A percentile compares a stretch with the other conserved stretches of the same genome.
These are phyloP conservation scores for Danionella cerebrum DNA, from an alignment of 2,113 vertebrate genomes.

Conservation along the genomic window DNA sequence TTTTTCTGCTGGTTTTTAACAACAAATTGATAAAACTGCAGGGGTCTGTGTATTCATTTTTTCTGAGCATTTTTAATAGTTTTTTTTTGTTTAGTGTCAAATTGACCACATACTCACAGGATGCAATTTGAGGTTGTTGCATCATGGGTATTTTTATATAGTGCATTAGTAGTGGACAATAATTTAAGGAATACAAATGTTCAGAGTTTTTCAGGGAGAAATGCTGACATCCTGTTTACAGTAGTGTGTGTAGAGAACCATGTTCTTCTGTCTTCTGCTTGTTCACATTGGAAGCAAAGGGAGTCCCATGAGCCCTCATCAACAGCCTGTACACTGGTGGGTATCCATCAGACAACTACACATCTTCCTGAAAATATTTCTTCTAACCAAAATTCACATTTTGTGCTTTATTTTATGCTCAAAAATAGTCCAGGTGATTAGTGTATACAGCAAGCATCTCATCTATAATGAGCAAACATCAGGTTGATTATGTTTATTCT, in stretches of 20 bases:
- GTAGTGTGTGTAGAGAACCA: neutral
- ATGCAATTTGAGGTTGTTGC: too few relatives aligned
- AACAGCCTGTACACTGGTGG: slow-evolving; percentile 4
- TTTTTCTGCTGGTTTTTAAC: too few relatives aligned
- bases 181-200: neutral
- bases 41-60: too few relatives aligned
- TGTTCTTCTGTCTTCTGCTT: neutral
- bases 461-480: too few relatives aligned
- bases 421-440: too few relatives aligned
- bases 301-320: slow-evolving; percentile 12
- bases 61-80: too few relatives aligned
- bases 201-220: slow-evolving; percentile 8
- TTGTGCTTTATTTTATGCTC: neutral
- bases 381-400: neutral
- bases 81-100: too few relatives aligned
- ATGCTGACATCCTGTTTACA: slow-evolving; percentile 11
- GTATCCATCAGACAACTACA: slow-evolving; percentile 10
- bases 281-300: neutral
- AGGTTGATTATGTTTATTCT: too few relatives aligned
- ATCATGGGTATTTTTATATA: neutral
- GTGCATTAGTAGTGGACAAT: neutral
- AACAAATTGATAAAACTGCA: too few relatives aligned
- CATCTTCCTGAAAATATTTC: neutral
- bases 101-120: too few relatives aligned
- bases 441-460: too few relatives aligned